Percentiles rank a stretch among this genome's conserved stretches.
Evolutionary conservation across 2,888 invertebrate species (phyloP).

Genomic region (Eupithecia centaureata): DNA sequence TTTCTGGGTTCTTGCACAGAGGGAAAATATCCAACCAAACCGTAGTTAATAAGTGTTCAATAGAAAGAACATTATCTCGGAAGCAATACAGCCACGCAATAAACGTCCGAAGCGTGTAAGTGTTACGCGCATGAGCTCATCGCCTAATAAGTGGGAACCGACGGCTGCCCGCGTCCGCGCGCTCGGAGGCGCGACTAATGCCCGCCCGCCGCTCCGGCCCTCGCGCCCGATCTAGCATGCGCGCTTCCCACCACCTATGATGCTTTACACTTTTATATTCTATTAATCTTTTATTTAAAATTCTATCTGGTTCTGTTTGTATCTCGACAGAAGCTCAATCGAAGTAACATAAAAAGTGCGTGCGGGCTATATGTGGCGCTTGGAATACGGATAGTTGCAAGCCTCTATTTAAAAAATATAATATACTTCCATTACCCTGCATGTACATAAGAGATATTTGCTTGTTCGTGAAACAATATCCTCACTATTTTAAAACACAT

Average conservation of each 20-base stretch:
- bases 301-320: too few species aligned
- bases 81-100: conserved; percentile 73
- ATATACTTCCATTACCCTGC: too few species aligned
- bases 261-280: not conserved
- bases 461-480: too few species aligned
- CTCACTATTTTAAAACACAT: too few species aligned
- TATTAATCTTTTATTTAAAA: not conserved
- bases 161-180: conserved; percentile 55
- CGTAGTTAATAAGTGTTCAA: conserved; percentile 46
- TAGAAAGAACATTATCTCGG: conserved; percentile 64
- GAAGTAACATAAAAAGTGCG: too few species aligned
- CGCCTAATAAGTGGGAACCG: conserved; percentile 82
- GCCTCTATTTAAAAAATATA: too few species aligned
- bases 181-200: conserved; percentile 79
- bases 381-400: too few species aligned
- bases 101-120: conserved; percentile 80
- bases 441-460: too few species aligned
- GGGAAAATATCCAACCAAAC: not conserved
- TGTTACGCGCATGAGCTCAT: conserved; percentile 82
- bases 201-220: conserved; percentile 45
- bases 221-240: not conserved
- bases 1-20: not conserved
- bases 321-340: too few species aligned
- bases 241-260: not conserved
- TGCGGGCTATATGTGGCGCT: too few species aligned